Conservation (phyloP, 2,888 invertebrate genomes). For the Cheilosia variabilis region DNA sequence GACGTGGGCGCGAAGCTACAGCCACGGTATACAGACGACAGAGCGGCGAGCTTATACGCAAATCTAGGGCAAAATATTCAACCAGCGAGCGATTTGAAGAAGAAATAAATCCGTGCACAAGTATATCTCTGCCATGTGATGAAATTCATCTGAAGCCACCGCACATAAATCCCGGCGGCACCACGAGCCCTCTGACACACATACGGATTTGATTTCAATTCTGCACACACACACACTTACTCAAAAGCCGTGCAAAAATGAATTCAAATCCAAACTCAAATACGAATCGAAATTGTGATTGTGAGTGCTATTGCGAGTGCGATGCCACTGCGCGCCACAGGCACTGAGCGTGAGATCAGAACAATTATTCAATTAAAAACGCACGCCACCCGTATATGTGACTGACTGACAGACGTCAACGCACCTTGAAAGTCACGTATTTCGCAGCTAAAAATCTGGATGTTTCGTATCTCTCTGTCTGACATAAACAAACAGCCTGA, state of each 20-base stretch:
- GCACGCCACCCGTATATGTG: conserved; percentile 29
- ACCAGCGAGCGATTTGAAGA: conserved; percentile 25
- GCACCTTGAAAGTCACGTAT: conserved; percentile 72
- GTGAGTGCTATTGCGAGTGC: conserved; percentile 16
- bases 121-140: conserved; percentile 25
- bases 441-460: conserved; percentile 49
- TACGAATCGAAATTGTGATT: conserved; percentile 52
- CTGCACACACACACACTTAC: conserved; percentile 11
- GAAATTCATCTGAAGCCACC: conserved; percentile 38
- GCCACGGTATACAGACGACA: no score
- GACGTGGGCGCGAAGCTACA: conserved; percentile 42
- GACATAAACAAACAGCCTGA: conserved; percentile 34
- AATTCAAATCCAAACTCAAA: conserved; percentile 36
- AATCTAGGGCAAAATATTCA: conserved; percentile 23
- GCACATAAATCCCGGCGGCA: conserved; percentile 29
- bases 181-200: conserved; percentile 61
- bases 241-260: background rate
- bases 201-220: conserved; percentile 60
- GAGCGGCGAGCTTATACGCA: conserved; percentile 5
- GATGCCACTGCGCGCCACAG: conserved; percentile 6
- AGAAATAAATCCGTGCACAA: conserved; percentile 30
- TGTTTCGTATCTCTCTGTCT: conserved; percentile 40
- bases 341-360: conserved; percentile 26
- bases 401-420: conserved; percentile 55
- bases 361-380: conserved; percentile 69